Evolutionary conservation across 1,140 invertebrate genomes (phyloP).

Genomic region (Cotesia glomerata): DNA sequence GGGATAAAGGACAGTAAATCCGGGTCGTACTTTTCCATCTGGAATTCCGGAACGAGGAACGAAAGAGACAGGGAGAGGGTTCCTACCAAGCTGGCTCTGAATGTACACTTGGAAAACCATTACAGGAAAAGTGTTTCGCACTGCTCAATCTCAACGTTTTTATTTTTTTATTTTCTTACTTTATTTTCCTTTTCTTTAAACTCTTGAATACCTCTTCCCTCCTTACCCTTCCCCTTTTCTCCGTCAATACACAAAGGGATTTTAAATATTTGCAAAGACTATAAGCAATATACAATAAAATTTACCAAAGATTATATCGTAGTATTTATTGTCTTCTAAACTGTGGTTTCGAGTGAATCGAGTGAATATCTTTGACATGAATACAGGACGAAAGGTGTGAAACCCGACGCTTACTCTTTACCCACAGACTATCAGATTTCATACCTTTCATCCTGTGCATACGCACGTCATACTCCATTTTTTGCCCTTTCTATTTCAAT

Average conservation of each 20-base stretch:
- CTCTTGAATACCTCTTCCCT: too few species aligned
- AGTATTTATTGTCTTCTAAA: too few species aligned
- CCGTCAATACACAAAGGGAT: too few species aligned
- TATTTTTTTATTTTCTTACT: too few species aligned
- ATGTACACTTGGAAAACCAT: slow-evolving; percentile 9
- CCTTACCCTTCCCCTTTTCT: too few species aligned
- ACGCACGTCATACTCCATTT: not conserved
- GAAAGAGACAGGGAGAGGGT: too few species aligned
- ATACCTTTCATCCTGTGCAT: not conserved
- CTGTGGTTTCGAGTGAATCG: not conserved
- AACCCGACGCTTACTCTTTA: not conserved
- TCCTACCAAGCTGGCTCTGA: not conserved
- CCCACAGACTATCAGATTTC: not conserved
- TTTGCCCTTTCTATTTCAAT: not conserved
- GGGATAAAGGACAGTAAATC: slow-evolving; percentile 7
- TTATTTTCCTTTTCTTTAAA: not conserved
- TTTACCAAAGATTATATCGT: too few species aligned
- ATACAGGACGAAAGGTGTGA: not conserved
- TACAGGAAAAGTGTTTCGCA: slow-evolving; percentile 11
- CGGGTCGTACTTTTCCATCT: slow-evolving; percentile 9
- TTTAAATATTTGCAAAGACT: too few species aligned
- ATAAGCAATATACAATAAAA: too few species aligned
- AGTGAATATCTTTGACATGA: not conserved
- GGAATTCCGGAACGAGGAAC: not conserved
- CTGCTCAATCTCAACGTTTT: not conserved